phyloP scores from a whole-genome alignment of 2,113 vertebrate genomes.

The Balaenoptera acutorostrata region DNA sequence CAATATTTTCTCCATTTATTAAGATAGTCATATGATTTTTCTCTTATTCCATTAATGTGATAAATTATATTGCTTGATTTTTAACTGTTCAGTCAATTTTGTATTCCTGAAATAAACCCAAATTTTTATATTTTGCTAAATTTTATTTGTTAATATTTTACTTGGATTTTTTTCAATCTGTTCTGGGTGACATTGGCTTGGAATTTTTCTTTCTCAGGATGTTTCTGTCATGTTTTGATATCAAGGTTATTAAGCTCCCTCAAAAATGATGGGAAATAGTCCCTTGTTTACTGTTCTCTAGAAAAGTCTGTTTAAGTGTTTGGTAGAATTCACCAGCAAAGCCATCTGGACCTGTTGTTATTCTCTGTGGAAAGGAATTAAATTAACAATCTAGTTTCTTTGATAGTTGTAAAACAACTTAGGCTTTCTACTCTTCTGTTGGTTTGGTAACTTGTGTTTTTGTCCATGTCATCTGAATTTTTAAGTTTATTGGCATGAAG shows the following conservation, averaged over 20 bases:
- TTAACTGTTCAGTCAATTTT: background rate
- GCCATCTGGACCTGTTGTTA: constrained; percentile 16
- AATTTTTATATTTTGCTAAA: constrained; percentile 15
- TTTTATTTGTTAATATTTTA: constrained; percentile 17
- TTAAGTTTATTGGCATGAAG: background rate
- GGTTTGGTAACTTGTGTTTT: background rate
- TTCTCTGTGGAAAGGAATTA: constrained; percentile 51
- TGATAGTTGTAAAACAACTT: background rate
- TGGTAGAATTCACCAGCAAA: constrained; percentile 14
- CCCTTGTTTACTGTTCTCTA: background rate
- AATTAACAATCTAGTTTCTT: constrained; percentile 17
- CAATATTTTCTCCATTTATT: background rate
- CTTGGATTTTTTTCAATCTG: background rate
- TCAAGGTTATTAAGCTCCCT: background rate
- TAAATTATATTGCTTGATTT: background rate
- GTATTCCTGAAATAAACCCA: background rate
- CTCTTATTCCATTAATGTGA: background rate
- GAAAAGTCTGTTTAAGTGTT: constrained; percentile 51
- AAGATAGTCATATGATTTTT: background rate
- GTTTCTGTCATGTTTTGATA: constrained; percentile 43
- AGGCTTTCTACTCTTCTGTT: background rate
- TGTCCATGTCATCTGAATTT: background rate
- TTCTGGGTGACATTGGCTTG: background rate
- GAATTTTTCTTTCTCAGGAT: constrained; percentile 18
- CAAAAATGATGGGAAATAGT: constrained; percentile 25